Conservation (phyloP, 2,888 invertebrate genomes). For the Drosophila cracens region DNA sequence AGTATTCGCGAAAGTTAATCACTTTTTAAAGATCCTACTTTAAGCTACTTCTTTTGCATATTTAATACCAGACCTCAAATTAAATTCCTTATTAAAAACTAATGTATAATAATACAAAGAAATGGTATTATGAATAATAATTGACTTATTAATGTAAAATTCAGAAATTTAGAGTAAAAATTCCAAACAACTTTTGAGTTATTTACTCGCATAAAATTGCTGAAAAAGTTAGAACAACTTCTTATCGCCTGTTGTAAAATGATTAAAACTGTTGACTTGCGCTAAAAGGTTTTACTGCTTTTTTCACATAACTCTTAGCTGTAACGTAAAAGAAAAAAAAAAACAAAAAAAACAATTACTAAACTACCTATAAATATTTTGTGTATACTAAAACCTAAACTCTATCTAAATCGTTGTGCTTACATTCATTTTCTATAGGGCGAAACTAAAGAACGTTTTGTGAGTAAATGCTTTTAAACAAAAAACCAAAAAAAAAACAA, state of each 20-base stretch:
- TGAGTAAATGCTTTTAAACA: slow-evolving; percentile 85
- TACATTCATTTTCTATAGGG: slow-evolving; percentile 85
- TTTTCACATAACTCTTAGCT: slow-evolving; percentile 10
- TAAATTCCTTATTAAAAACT: background rate
- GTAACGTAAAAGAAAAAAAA: slow-evolving; percentile 45
- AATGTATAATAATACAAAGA: background rate
- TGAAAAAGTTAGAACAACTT: slow-evolving; percentile 18
- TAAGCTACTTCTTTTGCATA: background rate
- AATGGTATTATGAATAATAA: background rate
- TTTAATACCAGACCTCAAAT: background rate
- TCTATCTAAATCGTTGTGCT: slow-evolving; percentile 82
- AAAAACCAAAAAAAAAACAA: slow-evolving; percentile 51
- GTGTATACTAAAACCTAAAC: slow-evolving; percentile 74
- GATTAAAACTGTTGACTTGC: background rate
- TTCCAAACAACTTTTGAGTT: background rate
- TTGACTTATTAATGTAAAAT: background rate
- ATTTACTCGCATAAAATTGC: background rate
- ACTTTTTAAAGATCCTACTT: background rate
- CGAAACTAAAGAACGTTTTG: slow-evolving; percentile 85
- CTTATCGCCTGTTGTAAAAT: slow-evolving; percentile 8
- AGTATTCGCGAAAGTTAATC: slow-evolving; percentile 8
- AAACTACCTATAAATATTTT: slow-evolving; percentile 38
- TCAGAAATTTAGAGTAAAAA: background rate
- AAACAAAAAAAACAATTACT: slow-evolving; percentile 1
- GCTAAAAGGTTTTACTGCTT: slow-evolving; percentile 18